Percentiles rank a stretch among this genome's conserved stretches.
Conservation (phyloP, 2,797 vertebrate genomes). For the Ispidina lecontei region DNA sequence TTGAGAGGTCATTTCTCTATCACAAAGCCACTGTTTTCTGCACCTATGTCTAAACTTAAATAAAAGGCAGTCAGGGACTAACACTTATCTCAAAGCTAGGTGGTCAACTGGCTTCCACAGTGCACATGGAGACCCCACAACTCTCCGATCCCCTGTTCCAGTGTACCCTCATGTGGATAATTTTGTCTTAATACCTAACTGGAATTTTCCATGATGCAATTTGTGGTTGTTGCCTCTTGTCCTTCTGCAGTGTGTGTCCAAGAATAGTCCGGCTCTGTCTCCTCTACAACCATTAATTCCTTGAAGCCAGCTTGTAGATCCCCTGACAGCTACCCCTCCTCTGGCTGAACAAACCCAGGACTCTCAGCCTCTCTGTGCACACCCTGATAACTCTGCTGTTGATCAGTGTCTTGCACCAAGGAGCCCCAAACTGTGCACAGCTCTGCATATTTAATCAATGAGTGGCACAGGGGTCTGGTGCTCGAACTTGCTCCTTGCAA, state of each 20-base stretch:
- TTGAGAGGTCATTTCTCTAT: conserved; percentile 13
- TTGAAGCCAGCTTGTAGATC: neutral
- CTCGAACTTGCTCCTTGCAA: neutral
- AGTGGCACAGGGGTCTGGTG: neutral
- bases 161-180: neutral
- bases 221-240: neutral
- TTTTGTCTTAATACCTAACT: neutral
- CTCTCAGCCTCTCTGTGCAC: neutral
- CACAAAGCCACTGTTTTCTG: neutral
- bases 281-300: neutral
- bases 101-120: neutral
- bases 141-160: neutral
- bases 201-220: neutral
- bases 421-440: neutral
- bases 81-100: neutral
- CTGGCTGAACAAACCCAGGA: neutral
- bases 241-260: neutral
- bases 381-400: neutral
- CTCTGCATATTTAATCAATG: neutral
- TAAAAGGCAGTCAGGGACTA: neutral
- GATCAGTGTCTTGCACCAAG: neutral
- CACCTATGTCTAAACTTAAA: neutral
- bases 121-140: neutral
- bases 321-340: neutral
- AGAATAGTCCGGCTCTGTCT: neutral